phyloP scores from a whole-genome alignment of 23 tunicate species.

The Botrylloides violaceus region DNA sequence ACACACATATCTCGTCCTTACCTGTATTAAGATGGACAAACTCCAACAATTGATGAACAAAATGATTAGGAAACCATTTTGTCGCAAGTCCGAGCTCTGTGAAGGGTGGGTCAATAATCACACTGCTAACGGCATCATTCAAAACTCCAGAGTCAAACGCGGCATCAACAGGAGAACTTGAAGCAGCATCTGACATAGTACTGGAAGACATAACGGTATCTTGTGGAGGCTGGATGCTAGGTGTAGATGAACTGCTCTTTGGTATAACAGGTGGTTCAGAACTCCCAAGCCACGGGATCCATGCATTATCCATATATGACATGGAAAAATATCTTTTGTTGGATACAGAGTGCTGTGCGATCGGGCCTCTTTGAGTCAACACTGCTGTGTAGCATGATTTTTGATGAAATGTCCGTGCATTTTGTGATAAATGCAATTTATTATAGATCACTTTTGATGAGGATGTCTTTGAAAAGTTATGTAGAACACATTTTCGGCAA shows the following conservation, averaged over 20 bases:
- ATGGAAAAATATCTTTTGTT: not conserved
- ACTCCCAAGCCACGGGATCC: not conserved
- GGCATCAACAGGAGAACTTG: not conserved
- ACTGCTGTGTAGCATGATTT: too few species aligned
- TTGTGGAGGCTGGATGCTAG: not conserved
- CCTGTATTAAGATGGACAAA: constrained; percentile 37
- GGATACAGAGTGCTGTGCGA: too few species aligned
- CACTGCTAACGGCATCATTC: not conserved
- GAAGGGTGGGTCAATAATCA: constrained; percentile 65
- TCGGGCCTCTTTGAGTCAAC: too few species aligned
- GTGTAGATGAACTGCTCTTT: not conserved
- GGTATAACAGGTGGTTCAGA: not conserved
- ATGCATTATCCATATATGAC: not conserved
- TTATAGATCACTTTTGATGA: too few species aligned
- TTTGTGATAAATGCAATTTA: too few species aligned
- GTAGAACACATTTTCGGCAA: too few species aligned
- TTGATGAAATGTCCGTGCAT: too few species aligned
- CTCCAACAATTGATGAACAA: constrained; percentile 50
- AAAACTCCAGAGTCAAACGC: not conserved
- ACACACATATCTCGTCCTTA: too few species aligned
- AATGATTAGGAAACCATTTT: constrained; percentile 35
- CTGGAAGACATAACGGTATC: not conserved
- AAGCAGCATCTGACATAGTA: not conserved
- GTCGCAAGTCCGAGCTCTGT: constrained; percentile 62
- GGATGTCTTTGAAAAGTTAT: too few species aligned